Evolutionary conservation across 2,113 vertebrate genomes (phyloP), one percentile per base, ranked within the genome.

Genomic region (Rhinichthys klamathensis): DNA sequence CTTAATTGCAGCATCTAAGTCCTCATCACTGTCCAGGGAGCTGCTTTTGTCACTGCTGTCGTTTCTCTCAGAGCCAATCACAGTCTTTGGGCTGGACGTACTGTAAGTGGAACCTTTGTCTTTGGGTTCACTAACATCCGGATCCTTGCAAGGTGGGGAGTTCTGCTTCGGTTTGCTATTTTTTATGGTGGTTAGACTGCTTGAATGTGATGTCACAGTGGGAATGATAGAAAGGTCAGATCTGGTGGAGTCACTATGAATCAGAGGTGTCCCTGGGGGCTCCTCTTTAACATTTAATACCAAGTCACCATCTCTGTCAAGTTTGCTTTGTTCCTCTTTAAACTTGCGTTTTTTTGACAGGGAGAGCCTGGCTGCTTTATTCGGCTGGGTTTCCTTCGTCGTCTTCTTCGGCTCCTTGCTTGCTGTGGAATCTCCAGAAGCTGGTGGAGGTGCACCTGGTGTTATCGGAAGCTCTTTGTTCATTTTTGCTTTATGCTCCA

Each of bases 1-100:
- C 93, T 97, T 99, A 84, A 98, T 99, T 21, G 98, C 98, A 0
- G 94, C 95, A 21, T 99, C 97, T 0, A 99, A 93, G 87, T 99
- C 98, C 89, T 98, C 98, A 10, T 99, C 97, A 0, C 98, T 99
- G 92, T 99, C 98, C 76, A 99, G 92, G 0, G 98, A 99, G 82
- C 98, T 99, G 93, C 98, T 99, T 90, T 98, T 97, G 82, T 98
- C 97, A 27, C 90, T 96, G 0, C 95, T 95, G 76, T 94, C 91
- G 1, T 58, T 80, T 80, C 88, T 86, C 12, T 80, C 86, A 25
- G 75, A 78, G 69, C 65, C 80, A 51, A 82, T 15, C 12, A 32
- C 5, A 8, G 70, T 74, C 61, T 76, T 86, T 2, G 86, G 85
- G 18, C 77, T 80, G 74, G 76, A 74, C 0, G 16, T 11, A 3